Base-by-base conservation (phyloP, 2,888 invertebrate species). In the Chrysotoxum bicinctum region DNA sequence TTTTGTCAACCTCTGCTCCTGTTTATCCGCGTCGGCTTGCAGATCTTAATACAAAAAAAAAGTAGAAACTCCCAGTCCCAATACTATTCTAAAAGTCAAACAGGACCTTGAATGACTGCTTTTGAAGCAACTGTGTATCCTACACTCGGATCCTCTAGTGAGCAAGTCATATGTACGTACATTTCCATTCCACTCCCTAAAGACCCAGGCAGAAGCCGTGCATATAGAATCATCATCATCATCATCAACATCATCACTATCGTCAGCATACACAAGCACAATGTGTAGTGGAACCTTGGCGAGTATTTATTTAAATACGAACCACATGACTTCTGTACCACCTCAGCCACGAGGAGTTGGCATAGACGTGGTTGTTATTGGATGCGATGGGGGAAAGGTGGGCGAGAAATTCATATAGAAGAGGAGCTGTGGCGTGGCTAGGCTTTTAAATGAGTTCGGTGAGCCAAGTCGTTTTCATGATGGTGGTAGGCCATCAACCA, bases 381-480 rank as follows among this genome's bases (percentile, higher is more conserved):
- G 19, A 58, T 58, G 19, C 19, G 30, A 14, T 43, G 16, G 43
- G 16, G 43, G 4, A 4, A 19, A 8, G 7, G 8, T 37, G 3
- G 35, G 12, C n/a, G 43, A 16, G 37, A 9, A 40, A 37, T 7
- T 43, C 16, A 45, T 16, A 43, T n/a, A 0, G 45, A 16, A 40
- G 73, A 68, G 43, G 73, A 68, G 43, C 19, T 16, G 12, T 52
- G 40, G 32, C 60, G 43, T 58, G 68, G 62, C 74, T 69, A 32
- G 58, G 45, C 45, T 66, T 60, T 48, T 56, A 78, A 62, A 79
- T 79, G 74, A 69, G 79, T 69, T 73, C 19, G 74, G 79, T 74
- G 79, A 69, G 83, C 69, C 79, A 83, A 79, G 83, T 79, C 74
- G 69, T 78, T 83, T 74, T 62, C 73, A 83, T 83, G 66, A 83